Percentiles rank a stretch among this genome's conserved stretches.
phyloP scores from a whole-genome alignment of 2,113 vertebrate species.

The Pedionomus torquatus region DNA sequence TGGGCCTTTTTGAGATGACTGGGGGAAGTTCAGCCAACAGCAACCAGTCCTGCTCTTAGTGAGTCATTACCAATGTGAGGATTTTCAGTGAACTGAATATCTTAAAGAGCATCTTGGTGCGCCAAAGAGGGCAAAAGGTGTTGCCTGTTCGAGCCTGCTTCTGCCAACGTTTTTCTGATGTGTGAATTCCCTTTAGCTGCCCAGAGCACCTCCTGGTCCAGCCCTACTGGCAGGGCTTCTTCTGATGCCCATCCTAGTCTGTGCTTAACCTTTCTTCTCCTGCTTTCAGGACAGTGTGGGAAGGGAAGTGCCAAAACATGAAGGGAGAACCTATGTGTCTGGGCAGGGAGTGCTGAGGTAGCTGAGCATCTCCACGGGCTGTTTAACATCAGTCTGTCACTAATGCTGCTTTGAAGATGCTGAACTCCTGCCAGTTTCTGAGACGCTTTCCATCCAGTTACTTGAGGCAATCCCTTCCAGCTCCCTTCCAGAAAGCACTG shows the following conservation, averaged over 20 bases:
- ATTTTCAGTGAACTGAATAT: not conserved
- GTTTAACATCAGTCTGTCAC: not conserved
- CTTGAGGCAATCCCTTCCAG: not conserved
- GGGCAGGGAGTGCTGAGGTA: not conserved
- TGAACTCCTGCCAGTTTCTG: not conserved
- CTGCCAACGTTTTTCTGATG: not conserved
- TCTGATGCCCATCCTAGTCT: not conserved
- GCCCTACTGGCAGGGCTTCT: rapidly evolving
- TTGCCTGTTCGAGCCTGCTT: not conserved
- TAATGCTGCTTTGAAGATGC: not conserved
- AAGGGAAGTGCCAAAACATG: not conserved
- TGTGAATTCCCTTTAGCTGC: not conserved
- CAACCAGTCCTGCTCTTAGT: not conserved
- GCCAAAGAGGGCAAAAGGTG: not conserved
- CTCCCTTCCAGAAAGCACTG: not conserved
- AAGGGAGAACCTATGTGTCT: not conserved
- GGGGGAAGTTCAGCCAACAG: not conserved
- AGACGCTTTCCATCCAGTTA: not conserved
- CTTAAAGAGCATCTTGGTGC: not conserved
- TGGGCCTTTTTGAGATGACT: not conserved
- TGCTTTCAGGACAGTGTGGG: not conserved
- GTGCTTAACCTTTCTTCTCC: not conserved
- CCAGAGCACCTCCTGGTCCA: not conserved
- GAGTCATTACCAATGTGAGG: not conserved
- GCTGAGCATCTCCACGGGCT: not conserved